These are phyloP conservation scores for Eristalis tenax DNA, from an alignment of 2,888 invertebrate genomes.

Conservation along the genomic window DNA sequence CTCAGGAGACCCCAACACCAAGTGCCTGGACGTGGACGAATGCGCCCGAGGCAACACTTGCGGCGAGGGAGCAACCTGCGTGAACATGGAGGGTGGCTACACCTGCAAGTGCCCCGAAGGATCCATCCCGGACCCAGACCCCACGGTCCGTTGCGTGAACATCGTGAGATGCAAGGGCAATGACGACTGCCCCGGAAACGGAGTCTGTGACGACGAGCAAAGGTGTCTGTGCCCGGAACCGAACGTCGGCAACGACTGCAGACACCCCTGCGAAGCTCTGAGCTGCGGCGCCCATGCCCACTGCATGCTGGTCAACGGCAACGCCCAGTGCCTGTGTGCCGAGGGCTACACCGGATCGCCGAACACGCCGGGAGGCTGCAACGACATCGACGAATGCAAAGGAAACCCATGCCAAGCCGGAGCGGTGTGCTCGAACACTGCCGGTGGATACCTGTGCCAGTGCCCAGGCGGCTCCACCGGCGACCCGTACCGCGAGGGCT, in stretches of 20 bases:
- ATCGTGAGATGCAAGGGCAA: constrained; percentile 89
- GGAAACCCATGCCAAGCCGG: constrained; percentile 91
- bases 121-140: constrained; percentile 91
- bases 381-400: constrained; percentile 94
- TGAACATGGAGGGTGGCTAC: constrained; percentile 89
- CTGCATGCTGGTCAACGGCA: constrained; percentile 91
- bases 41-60: constrained; percentile 88
- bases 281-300: constrained; percentile 93
- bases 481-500: constrained; percentile 90
- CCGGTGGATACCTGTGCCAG: constrained; percentile 92
- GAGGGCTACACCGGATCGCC: constrained; percentile 88
- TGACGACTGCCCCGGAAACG: constrained; percentile 93
- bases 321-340: constrained; percentile 91
- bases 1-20: constrained; percentile 91
- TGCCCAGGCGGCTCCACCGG: constrained; percentile 92
- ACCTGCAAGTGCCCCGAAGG: constrained; percentile 91
- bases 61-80: constrained; percentile 90
- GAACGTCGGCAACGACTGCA: constrained; percentile 94
- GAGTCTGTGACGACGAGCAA: constrained; percentile 89
- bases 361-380: constrained; percentile 86
- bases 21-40: constrained; percentile 92
- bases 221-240: constrained; percentile 95
- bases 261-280: constrained; percentile 95
- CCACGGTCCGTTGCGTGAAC: constrained; percentile 90
- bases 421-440: constrained; percentile 94